phyloP scores from a whole-genome alignment of 1,140 invertebrate species.

The Liolophura sinensis region DNA sequence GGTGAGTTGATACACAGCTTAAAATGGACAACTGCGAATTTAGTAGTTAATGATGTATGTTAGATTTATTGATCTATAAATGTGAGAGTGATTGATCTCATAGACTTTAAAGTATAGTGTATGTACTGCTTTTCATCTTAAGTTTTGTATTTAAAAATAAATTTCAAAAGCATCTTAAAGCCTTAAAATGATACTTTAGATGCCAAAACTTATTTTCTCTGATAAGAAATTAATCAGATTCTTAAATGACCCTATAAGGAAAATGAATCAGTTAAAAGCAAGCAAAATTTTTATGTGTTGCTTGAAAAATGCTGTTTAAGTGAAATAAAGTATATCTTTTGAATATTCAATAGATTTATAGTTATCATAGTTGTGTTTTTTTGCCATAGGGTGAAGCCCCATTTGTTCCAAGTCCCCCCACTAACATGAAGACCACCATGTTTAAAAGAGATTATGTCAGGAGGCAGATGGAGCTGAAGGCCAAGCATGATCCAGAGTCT shows the following conservation, averaged over 20 bases:
- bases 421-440: conserved; percentile 34
- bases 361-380: conserved; percentile 2
- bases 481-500: conserved; percentile 6
- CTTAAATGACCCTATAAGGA: no score
- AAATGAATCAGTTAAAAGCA: no score
- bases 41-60: no score
- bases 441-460: conserved; percentile 43
- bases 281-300: conserved; percentile 9
- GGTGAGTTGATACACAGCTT: no score
- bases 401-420: conserved; percentile 31
- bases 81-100: no score
- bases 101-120: no score
- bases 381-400: conserved; percentile 8
- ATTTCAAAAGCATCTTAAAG: conserved; percentile 4
- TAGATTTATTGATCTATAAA: no score
- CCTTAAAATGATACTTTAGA: no score
- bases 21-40: no score
- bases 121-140: no score
- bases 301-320: neutral
- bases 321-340: conserved; percentile 1
- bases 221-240: no score
- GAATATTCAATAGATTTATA: conserved; percentile 5
- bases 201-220: no score
- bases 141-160: conserved; percentile 3
- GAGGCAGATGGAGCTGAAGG: conserved; percentile 34